Percentiles rank a stretch among this genome's conserved stretches.
phyloP scores from a whole-genome alignment of 2,113 vertebrate species.

The Okapia johnstoni region DNA sequence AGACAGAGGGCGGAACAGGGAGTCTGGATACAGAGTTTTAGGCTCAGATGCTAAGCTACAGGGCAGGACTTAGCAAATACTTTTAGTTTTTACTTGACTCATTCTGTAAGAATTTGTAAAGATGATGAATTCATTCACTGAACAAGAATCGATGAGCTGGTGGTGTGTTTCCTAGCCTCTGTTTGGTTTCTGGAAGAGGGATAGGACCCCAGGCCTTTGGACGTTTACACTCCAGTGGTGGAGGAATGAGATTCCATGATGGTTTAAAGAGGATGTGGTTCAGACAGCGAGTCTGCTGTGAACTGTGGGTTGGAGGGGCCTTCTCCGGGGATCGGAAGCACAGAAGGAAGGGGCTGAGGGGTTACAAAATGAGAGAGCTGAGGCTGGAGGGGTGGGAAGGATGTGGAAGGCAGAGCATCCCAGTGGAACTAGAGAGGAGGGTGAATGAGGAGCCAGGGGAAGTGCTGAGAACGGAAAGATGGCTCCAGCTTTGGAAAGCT shows the following conservation, averaged over 20 bases:
- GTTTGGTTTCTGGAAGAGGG: not conserved
- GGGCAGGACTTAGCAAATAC: not conserved
- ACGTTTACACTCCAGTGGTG: too few relatives aligned
- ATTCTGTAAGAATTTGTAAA: not conserved
- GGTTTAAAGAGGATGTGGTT: not conserved
- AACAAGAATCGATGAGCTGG: not conserved
- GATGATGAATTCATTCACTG: not conserved
- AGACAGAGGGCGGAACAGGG: accelerated
- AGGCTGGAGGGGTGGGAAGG: too few relatives aligned
- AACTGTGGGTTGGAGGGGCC: not conserved
- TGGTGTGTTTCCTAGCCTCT: not conserved
- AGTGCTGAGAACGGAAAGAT: accelerated
- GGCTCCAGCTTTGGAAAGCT: not conserved
- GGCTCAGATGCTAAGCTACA: not conserved
- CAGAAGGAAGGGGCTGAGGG: not conserved
- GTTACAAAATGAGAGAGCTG: not conserved
- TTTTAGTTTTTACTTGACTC: not conserved
- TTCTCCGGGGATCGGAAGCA: not conserved
- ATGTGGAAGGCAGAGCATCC: not conserved
- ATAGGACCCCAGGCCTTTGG: too few relatives aligned
- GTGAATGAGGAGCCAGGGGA: not conserved
- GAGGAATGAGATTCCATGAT: not conserved
- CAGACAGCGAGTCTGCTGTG: not conserved
- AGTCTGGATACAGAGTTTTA: not conserved
- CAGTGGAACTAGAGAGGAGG: not conserved